Evolutionary conservation across 2,113 vertebrate species (phyloP).

Genomic region (Glareola pratincola): DNA sequence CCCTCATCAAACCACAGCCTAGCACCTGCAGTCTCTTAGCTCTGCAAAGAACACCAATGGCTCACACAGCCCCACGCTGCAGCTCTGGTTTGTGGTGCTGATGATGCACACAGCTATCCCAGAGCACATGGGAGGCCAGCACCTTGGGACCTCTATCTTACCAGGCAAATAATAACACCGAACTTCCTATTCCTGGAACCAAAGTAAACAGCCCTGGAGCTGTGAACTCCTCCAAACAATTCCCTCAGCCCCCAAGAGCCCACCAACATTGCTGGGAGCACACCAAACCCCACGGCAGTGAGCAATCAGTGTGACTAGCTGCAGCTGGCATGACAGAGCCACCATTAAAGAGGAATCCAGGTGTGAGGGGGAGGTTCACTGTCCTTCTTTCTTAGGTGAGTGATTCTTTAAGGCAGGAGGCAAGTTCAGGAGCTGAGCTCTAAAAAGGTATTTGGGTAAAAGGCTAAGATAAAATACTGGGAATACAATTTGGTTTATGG

Average conservation of each 20-base stretch:
- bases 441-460: neutral
- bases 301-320: neutral
- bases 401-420: neutral
- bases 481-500: neutral
- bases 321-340: neutral
- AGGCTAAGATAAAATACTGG: neutral
- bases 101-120: neutral
- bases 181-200: neutral
- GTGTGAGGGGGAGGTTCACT: neutral
- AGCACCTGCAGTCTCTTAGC: neutral
- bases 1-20: neutral
- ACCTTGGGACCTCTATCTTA: neutral
- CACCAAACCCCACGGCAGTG: fast-evolving
- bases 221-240: neutral
- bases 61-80: fast-evolving
- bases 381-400: neutral
- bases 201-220: neutral
- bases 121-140: neutral
- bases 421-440: neutral
- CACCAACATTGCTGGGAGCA: neutral
- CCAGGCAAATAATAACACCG: neutral
- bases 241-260: neutral
- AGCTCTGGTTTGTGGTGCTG: neutral
- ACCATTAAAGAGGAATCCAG: neutral
- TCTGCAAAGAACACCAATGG: neutral